Percentiles rank a stretch among this genome's conserved stretches.
Conservation (phyloP, 1,140 invertebrate species). For the Drosophila dunni region DNA sequence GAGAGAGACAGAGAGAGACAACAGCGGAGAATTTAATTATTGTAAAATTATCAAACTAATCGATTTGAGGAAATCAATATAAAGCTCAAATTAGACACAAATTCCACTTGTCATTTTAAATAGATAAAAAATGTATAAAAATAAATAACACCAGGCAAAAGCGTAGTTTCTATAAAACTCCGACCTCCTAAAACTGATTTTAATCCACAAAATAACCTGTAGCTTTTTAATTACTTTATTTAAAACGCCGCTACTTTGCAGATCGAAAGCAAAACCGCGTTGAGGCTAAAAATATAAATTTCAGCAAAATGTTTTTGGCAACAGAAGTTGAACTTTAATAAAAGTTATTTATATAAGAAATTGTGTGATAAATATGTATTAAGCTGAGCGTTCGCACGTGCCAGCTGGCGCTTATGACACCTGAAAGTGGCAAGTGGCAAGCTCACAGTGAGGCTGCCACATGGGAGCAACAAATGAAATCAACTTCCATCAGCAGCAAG, state of each 20-base stretch:
- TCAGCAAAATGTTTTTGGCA: conserved; percentile 1
- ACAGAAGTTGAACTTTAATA: conserved; percentile 5
- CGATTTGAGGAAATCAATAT: conserved; percentile 25
- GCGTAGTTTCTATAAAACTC: too few relatives aligned
- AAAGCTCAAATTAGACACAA: background rate
- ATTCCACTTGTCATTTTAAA: too few relatives aligned
- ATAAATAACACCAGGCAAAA: too few relatives aligned
- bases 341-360: conserved; percentile 17
- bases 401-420: conserved; percentile 20
- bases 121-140: too few relatives aligned
- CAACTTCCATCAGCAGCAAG: conserved; percentile 38
- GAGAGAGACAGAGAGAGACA: background rate
- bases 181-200: too few relatives aligned
- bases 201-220: too few relatives aligned
- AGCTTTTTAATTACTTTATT: too few relatives aligned
- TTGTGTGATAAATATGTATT: conserved; percentile 19
- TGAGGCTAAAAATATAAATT: too few relatives aligned
- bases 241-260: too few relatives aligned
- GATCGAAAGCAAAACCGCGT: too few relatives aligned
- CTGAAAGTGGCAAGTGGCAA: conserved; percentile 27
- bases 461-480: conserved; percentile 34
- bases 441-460: conserved; percentile 14
- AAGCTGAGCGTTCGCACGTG: conserved; percentile 21
- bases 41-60: conserved; percentile 27
- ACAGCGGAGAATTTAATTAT: background rate